phyloP scores from a whole-genome alignment of 2,888 invertebrate genomes.

The Cheilosia grossa region DNA sequence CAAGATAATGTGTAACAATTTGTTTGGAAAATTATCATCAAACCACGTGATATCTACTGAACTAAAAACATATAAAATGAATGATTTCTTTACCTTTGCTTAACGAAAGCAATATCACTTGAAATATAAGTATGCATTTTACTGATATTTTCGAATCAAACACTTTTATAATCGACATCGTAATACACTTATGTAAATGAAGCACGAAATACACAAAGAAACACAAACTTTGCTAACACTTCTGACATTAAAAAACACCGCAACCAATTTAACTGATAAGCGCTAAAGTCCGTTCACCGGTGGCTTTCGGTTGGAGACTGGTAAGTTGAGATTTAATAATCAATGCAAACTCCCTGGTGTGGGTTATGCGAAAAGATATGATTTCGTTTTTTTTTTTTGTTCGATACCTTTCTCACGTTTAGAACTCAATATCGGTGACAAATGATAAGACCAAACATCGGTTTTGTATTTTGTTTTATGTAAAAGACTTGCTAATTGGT shows the following conservation, averaged over 20 bases:
- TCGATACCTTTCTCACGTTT: constrained; percentile 28
- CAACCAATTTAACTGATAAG: constrained; percentile 23
- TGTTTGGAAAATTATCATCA: no score
- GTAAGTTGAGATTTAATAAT: constrained; percentile 37
- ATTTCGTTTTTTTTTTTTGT: constrained; percentile 27
- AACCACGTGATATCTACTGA: no score
- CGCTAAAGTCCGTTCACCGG: constrained; percentile 36
- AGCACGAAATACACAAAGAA: constrained; percentile 5
- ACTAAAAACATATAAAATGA: background rate
- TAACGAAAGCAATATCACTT: constrained; percentile 55
- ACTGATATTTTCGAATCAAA: background rate
- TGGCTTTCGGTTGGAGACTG: constrained; percentile 56
- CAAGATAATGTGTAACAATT: no score
- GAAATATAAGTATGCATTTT: constrained; percentile 36
- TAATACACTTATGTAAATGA: background rate
- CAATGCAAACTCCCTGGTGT: constrained; percentile 34
- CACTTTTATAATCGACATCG: background rate
- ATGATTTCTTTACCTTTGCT: constrained; percentile 55
- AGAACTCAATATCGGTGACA: constrained; percentile 36
- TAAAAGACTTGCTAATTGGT: constrained; percentile 42
- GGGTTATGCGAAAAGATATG: constrained; percentile 33
- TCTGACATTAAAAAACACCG: constrained; percentile 16
- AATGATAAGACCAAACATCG: constrained; percentile 53
- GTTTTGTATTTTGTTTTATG: constrained; percentile 28
- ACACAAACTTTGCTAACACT: constrained; percentile 11